Evolutionary conservation across 2,888 invertebrate genomes (phyloP), one percentile per base, ranked within the genome.

Genomic region (Thalpophila matura): DNA sequence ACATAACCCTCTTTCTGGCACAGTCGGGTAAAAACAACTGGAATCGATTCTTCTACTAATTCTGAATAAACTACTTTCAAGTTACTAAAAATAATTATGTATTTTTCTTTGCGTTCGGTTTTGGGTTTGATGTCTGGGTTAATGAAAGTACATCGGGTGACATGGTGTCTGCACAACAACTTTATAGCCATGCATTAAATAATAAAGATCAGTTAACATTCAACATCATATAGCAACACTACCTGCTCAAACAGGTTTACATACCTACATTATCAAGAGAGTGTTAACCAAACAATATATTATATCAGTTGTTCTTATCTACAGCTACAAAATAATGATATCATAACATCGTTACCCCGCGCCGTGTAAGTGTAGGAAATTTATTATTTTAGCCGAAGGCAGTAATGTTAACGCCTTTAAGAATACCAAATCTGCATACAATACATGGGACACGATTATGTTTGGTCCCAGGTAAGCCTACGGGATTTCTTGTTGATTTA

Each of bases 371-470:
- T 84, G 74, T 71, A 63, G 77, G 69, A 87, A 88, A 89, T 90
- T 86, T 91, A 91, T 88, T 85, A 88, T 83, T 82, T 82, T 71
- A 79, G 79, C 77, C 86, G 80, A 76, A 74, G 69, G 68, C 63
- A 86, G 85, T 82, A 84, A 86, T 84, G 81, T 87, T 89, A 86
- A 83, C 90, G 87, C 90, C 84, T 86, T 82, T 83, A 79, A 79
- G 86, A 85, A 80, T 77, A 76, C 76, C 60, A 71, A 82, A 93
- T 94, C 92, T 93, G 88, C 93, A 94, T 94, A 92, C 93, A 93
- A 94, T 93, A 86, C 85, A 69, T 79, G 80, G 55, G 43, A 74
- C 74, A 37, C 47, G 71, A 65, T 69, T 74, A 77, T 77, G 51
- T 77, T 59, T 50, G 63, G 66, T 60, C 58, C 56, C 61, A 29